A percentile compares a stretch with the other conserved stretches of the same genome.
phyloP scores from a whole-genome alignment of 2,113 vertebrate species.

The Lampris incognitus region DNA sequence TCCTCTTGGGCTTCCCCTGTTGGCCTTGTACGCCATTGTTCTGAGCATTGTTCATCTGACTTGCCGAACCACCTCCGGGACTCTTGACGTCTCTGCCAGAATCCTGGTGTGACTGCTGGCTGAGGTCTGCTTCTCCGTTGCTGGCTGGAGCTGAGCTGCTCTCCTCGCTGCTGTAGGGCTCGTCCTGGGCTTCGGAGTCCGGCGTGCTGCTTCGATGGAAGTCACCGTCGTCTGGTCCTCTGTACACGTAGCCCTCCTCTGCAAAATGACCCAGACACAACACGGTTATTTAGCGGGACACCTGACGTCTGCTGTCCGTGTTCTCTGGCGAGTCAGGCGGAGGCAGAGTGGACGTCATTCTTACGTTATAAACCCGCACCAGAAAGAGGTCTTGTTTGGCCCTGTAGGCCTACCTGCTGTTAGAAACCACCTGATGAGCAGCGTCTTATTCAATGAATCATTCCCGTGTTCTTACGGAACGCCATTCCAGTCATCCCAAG shows the following conservation, averaged over 20 bases:
- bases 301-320: too few species aligned
- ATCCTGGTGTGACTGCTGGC: conserved; percentile 72
- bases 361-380: too few species aligned
- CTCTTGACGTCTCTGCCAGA: conserved; percentile 71
- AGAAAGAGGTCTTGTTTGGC: too few species aligned
- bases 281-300: too few species aligned
- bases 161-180: conserved; percentile 85
- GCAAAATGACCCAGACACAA: conserved; percentile 40
- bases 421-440: too few species aligned
- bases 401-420: too few species aligned
- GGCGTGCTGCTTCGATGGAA: conserved; percentile 79
- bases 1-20: conserved; percentile 88
- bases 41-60: conserved; percentile 49
- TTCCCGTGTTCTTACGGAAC: too few species aligned
- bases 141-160: conserved; percentile 78
- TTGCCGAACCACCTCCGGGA: conserved; percentile 56
- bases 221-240: conserved; percentile 81
- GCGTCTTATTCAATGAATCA: too few species aligned
- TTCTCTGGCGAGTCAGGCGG: too few species aligned
- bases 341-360: too few species aligned
- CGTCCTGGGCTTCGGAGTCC: conserved; percentile 84
- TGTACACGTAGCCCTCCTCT: conserved; percentile 85
- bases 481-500: too few species aligned
- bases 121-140: conserved; percentile 70
- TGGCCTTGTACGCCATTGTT: conserved; percentile 63